Conservation (phyloP, 2,888 invertebrate genomes). For the Idaea aversata region DNA sequence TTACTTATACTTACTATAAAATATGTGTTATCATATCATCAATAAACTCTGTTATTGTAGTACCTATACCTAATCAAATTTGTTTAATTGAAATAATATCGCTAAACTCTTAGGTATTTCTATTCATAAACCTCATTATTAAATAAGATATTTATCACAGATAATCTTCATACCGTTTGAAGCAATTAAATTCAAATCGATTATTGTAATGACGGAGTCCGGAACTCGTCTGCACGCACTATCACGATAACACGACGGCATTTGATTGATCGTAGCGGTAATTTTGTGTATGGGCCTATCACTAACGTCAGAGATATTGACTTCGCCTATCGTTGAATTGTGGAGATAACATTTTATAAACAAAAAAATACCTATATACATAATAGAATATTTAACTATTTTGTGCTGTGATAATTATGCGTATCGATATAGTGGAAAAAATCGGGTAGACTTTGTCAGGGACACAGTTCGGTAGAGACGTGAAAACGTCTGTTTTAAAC, state of each 20-base stretch:
- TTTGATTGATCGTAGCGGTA: background rate
- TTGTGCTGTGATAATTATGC: background rate
- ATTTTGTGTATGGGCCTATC: background rate
- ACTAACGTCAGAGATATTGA: background rate
- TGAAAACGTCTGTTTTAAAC: too few relatives aligned
- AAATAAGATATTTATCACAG: background rate
- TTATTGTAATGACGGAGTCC: background rate
- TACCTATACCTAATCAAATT: too few relatives aligned
- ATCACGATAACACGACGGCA: background rate
- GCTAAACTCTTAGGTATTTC: background rate
- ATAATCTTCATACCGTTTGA: background rate
- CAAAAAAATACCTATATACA: conserved; percentile 9
- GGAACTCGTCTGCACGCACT: background rate
- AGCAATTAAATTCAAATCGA: background rate
- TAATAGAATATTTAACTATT: background rate
- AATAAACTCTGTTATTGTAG: too few relatives aligned
- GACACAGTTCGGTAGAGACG: too few relatives aligned
- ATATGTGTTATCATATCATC: too few relatives aligned
- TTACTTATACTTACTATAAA: too few relatives aligned
- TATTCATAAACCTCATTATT: background rate
- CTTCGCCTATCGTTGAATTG: background rate
- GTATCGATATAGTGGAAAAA: background rate
- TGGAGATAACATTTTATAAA: conserved; percentile 25
- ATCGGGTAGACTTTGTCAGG: background rate
- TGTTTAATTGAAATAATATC: too few relatives aligned